These are phyloP conservation scores for Sclerodermus sp. DNA, from an alignment of 2,888 invertebrate species.

Conservation along the genomic window DNA sequence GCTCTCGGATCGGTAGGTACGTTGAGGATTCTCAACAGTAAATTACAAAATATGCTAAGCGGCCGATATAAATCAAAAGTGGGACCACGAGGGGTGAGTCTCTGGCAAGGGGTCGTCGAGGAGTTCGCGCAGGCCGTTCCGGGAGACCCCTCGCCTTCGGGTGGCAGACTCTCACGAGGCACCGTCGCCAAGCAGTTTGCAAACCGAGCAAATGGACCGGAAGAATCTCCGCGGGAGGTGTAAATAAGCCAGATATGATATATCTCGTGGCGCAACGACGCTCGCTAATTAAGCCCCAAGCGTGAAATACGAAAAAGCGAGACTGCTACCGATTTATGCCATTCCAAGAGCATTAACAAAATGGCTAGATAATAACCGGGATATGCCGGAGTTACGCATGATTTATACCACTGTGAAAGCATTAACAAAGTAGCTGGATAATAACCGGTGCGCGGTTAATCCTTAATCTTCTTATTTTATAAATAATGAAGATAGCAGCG, in stretches of 20 bases:
- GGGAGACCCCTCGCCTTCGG: slow-evolving; percentile 17
- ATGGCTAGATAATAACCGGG: too few species aligned
- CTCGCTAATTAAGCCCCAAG: slow-evolving; percentile 6
- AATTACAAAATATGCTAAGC: slow-evolving; percentile 59
- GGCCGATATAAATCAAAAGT: slow-evolving; percentile 58
- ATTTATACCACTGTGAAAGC: too few species aligned
- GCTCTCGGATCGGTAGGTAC: slow-evolving; percentile 32
- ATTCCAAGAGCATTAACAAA: too few species aligned
- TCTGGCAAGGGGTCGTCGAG: not conserved
- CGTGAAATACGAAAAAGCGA: slow-evolving; percentile 6
- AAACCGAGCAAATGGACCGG: slow-evolving; percentile 57
- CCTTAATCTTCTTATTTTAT: too few species aligned
- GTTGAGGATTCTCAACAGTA: slow-evolving; percentile 57
- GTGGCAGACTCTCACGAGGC: slow-evolving; percentile 5
- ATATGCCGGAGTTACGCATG: too few species aligned
- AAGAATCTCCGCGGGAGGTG: slow-evolving; percentile 30
- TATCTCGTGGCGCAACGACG: slow-evolving; percentile 3
- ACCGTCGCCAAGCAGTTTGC: slow-evolving; percentile 44
- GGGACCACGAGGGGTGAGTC: slow-evolving; percentile 31
- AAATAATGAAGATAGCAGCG: too few species aligned
- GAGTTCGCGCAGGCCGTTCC: slow-evolving; percentile 22
- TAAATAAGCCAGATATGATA: slow-evolving; percentile 22
- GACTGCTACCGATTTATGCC: not conserved
- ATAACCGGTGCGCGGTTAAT: too few species aligned
- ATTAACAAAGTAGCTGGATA: too few species aligned